Percentiles rank a stretch among this genome's conserved stretches.
These are phyloP conservation scores for Eucera pruinosa DNA, from an alignment of 2,888 invertebrate species.

Conservation along the genomic window DNA sequence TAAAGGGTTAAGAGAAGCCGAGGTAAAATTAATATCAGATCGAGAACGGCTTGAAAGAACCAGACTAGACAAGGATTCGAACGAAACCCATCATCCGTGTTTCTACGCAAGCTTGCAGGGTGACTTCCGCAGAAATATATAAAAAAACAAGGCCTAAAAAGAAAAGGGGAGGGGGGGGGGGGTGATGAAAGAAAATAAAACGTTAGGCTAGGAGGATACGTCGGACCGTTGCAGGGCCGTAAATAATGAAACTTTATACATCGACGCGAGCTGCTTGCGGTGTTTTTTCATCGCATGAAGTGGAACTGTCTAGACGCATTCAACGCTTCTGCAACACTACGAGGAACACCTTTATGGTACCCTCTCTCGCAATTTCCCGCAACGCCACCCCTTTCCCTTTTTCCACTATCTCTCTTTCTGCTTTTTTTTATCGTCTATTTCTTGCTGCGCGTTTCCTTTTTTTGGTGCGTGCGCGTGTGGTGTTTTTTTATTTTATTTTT, in stretches of 20 bases:
- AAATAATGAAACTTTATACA: slow-evolving; percentile 73
- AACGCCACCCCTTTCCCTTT: slow-evolving; percentile 26
- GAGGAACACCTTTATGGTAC: slow-evolving; percentile 71
- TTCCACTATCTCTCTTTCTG: neutral
- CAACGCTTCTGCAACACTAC: slow-evolving; percentile 72
- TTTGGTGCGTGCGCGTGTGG: neutral
- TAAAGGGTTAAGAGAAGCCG: too few species aligned
- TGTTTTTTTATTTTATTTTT: neutral
- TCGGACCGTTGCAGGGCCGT: slow-evolving; percentile 42
- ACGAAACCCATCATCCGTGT: too few species aligned
- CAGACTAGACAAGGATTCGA: too few species aligned
- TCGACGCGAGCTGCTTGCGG: slow-evolving; percentile 70
- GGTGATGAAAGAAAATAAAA: slow-evolving; percentile 7
- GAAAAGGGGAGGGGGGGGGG: neutral
- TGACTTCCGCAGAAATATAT: slow-evolving; percentile 10
- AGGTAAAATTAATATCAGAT: too few species aligned
- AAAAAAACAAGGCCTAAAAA: slow-evolving; percentile 3
- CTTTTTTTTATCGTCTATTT: slow-evolving; percentile 37
- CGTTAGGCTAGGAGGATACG: slow-evolving; percentile 47
- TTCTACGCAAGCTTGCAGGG: too few species aligned
- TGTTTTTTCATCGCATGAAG: slow-evolving; percentile 79
- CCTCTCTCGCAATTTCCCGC: slow-evolving; percentile 62
- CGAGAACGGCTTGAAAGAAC: too few species aligned
- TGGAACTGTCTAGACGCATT: slow-evolving; percentile 81
- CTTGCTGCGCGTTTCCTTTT: slow-evolving; percentile 21